Base-by-base conservation (phyloP, 2,113 vertebrate genomes). In the Circaetus cinerascens region DNA sequence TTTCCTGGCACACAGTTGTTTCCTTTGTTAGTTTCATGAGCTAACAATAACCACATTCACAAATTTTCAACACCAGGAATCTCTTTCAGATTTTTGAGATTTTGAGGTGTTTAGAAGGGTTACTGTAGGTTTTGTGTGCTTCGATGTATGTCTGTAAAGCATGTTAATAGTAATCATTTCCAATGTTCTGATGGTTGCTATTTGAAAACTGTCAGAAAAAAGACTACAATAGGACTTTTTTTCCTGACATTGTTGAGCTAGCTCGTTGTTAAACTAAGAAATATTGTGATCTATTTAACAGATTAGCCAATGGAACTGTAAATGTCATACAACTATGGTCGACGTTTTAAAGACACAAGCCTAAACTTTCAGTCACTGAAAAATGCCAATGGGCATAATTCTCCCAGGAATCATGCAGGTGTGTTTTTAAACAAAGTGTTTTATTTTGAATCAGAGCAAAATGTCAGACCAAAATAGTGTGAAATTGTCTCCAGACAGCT, bases 361-460 rank as follows among this genome's bases (percentile, higher is more conserved):
- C 59, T 90, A 60, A 96, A 75, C 57, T 94, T 93, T 72, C 45
- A 86, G 59, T 79, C 78, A 62, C 69, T 95, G 62, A 91, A 89
- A 88, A 96, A 76, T 88, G 45, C 36, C 30, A 75, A 1, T 45
- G 60, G 50, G 38, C 38, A 88, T 69, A 84, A 60, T 76, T 67
- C 46, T 88, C 48, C 71, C 6, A 3, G 8, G 63, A 95, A 92
- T 94, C 57, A 57, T 86, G 18, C 57, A 63, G 29, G 55, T 93
- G 18, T 69, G 38, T 94, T 88, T 93, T 81, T 13, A 84, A 76
- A 67, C 26, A 45, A 80, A 85, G 55, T 55, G 41, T 23, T 94
- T 96, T 43, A 45, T 95, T 91, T 96, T 71, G 34, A 96, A 95
- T n/a, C 60, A 87, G 40, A 95, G 76, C 29, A 91, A 96, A 97